Evolutionary conservation across 2,888 invertebrate genomes (phyloP), one percentile per base, ranked within the genome.

Genomic region (Torymus texanus): DNA sequence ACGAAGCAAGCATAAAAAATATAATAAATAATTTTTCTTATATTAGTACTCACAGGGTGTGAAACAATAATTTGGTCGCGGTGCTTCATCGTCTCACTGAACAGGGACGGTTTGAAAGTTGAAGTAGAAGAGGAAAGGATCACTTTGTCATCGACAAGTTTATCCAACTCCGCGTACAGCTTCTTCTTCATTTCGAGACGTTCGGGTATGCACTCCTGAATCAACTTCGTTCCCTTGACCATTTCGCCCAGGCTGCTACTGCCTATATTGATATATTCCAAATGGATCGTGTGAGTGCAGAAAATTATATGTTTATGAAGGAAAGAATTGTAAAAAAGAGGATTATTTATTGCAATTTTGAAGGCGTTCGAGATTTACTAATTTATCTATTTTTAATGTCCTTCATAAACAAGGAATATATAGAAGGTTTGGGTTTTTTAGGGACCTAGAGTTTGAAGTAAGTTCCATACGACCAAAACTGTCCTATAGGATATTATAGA

Each of bases 131-230:
- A 97, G 0, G 98, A 97, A 8, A 98, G 88, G 84, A 98, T 96
- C 0, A 95, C 95, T 62, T 93, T 92, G 80, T 94, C 91, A n/a
- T 94, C 94, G 0, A 96, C 93, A 1, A 97, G 91, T 77, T 92
- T 92, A 88, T 98, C 98, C 63, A 98, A 90, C 80, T 95, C 92
- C 76, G 91, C 91, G 90, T 95, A 98, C 10, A 98, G 93, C 86
- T 95, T 94, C 81, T 93, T 93, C 88, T 99, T 98, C 85, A 98
- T 89, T 0, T 96, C 95, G 41, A 98, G 89, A 83, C 93, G 94
- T 91, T 99, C 98, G 1, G 98, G 97, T 0, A 98, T 95, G 89
- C 98, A 98, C 92, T 99, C 98, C 91, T 98, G 97, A 55, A 98
- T 93, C 83, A 97, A 94, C 71, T 95, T 91, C 0, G 97, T 95